Percentiles rank a stretch among this genome's conserved stretches.
These are phyloP conservation scores for Myotis vivesi DNA, from an alignment of 2,797 vertebrate genomes.

Conservation along the genomic window DNA sequence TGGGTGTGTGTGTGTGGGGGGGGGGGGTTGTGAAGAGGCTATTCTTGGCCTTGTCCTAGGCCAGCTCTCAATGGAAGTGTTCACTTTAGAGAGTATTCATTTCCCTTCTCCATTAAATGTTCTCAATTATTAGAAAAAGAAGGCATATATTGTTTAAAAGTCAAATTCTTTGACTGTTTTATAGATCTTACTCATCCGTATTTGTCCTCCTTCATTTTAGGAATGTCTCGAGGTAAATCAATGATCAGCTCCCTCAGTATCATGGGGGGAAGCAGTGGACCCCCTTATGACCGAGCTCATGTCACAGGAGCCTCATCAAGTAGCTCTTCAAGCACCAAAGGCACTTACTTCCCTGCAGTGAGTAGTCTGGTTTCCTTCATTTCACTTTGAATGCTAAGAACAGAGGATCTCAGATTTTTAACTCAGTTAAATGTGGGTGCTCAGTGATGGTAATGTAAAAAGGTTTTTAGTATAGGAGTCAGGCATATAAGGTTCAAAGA, in stretches of 20 bases:
- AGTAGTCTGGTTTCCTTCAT: slow-evolving; percentile 70
- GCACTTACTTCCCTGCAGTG: slow-evolving; percentile 97
- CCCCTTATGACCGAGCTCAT: slow-evolving; percentile 96
- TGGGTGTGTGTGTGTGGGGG: neutral
- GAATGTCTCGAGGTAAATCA: slow-evolving; percentile 97
- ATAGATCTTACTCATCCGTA: neutral
- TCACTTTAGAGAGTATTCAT: neutral
- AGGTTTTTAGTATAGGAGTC: neutral
- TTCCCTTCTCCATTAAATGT: neutral
- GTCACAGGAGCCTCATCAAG: slow-evolving; percentile 98
- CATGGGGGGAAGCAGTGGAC: slow-evolving; percentile 97
- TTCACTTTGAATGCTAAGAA: slow-evolving; percentile 4
- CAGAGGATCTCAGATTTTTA: neutral
- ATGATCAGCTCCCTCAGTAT: slow-evolving; percentile 98
- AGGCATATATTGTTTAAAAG: neutral
- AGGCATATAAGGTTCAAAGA: neutral
- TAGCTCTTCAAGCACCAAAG: slow-evolving; percentile 98
- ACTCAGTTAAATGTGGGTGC: neutral
- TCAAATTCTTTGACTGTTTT: neutral
- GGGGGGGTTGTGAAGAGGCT: neutral
- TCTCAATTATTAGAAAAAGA: neutral
- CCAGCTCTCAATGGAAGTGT: neutral
- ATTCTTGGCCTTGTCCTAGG: neutral
- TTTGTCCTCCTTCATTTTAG: slow-evolving; percentile 80
- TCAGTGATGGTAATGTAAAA: neutral